A percentile compares a stretch with the other conserved stretches of the same genome.
Evolutionary conservation across 92 coral and sea anemone species (phyloP).

Genomic region (Siderastrea siderea): DNA sequence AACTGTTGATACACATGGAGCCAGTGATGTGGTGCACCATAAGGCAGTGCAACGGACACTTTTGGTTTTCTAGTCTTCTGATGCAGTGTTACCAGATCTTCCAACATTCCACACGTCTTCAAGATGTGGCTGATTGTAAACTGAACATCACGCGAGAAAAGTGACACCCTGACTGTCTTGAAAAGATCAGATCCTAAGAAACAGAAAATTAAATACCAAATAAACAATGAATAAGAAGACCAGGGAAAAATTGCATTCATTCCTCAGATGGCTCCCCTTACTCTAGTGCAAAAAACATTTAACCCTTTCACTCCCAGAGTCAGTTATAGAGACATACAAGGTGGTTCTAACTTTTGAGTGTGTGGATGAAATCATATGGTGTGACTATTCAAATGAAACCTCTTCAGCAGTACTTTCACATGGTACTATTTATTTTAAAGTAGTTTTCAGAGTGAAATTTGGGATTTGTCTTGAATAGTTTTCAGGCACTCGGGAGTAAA

Average conservation of each 20-base stretch:
- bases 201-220: background rate
- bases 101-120: constrained; percentile 92
- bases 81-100: constrained; percentile 67
- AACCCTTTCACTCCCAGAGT: too few relatives aligned
- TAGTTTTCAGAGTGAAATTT: too few relatives aligned
- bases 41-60: constrained; percentile 63
- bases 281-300: too few relatives aligned
- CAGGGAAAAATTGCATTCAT: background rate
- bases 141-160: constrained; percentile 84
- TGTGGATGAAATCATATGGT: too few relatives aligned
- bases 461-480: too few relatives aligned
- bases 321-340: too few relatives aligned
- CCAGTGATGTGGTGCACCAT: constrained; percentile 79
- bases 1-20: constrained; percentile 77
- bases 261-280: background rate
- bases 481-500: too few relatives aligned
- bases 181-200: constrained; percentile 50
- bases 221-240: background rate
- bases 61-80: constrained; percentile 43
- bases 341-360: too few relatives aligned
- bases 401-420: too few relatives aligned
- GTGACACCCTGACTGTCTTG: constrained; percentile 85
- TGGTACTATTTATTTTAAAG: too few relatives aligned
- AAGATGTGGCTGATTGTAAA: constrained; percentile 87
- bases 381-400: too few relatives aligned